These are phyloP conservation scores for Perognathus longimembris DNA, from an alignment of 2,113 vertebrate species.

Conservation along the genomic window DNA sequence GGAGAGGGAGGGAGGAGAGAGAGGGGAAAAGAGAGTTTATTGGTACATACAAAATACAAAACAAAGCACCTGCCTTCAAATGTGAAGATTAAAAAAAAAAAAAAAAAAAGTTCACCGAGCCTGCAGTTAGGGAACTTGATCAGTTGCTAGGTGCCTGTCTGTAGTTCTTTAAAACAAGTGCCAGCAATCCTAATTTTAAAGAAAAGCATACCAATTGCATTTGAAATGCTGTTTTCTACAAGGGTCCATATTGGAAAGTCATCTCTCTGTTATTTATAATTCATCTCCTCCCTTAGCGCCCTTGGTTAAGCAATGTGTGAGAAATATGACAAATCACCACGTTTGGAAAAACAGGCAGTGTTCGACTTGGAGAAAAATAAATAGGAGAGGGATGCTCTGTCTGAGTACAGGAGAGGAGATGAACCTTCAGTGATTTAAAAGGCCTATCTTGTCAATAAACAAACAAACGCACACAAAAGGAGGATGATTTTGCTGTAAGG, in stretches of 20 bases:
- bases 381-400: neutral
- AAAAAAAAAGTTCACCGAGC: neutral
- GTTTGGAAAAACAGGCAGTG: neutral
- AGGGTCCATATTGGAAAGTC: neutral
- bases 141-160: neutral
- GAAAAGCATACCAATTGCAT: neutral
- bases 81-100: neutral
- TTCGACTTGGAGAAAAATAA: neutral
- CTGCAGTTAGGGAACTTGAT: neutral
- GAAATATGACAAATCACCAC: neutral
- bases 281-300: neutral
- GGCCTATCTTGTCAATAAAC: neutral
- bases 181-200: neutral
- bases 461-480: neutral
- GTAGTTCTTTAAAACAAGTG: neutral
- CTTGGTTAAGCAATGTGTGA: neutral
- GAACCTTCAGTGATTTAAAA: neutral
- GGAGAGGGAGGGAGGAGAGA: neutral
- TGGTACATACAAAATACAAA: constrained; percentile 33
- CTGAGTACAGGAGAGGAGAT: neutral
- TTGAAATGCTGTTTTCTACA: constrained; percentile 44
- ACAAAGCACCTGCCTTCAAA: constrained; percentile 39
- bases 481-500: neutral
- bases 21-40: constrained; percentile 60
- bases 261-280: neutral